Evolutionary conservation across 2,888 invertebrate species (phyloP).

Genomic region (Agrochola lota): DNA sequence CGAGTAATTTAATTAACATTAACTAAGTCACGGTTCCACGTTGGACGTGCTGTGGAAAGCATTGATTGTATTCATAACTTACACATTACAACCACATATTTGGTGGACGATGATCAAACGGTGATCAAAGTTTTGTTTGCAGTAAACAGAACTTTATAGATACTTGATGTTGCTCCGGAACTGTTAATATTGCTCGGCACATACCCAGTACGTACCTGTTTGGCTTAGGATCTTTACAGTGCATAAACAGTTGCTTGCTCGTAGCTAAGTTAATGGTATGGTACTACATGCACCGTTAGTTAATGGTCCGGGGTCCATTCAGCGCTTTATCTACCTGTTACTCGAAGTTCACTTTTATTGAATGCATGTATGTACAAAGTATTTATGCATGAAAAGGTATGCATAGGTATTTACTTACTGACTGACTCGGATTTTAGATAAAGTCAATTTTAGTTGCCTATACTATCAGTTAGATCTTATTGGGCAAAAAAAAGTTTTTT

Average conservation of each 20-base stretch:
- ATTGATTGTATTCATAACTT: slow-evolving; percentile 9
- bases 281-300: slow-evolving; percentile 26
- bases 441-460: background rate
- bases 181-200: slow-evolving; percentile 18
- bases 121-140: slow-evolving; percentile 33
- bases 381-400: background rate
- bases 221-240: slow-evolving; percentile 10
- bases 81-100: slow-evolving; percentile 10
- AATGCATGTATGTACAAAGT: background rate
- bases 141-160: slow-evolving; percentile 33
- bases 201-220: slow-evolving; percentile 3
- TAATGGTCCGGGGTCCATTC: slow-evolving; percentile 42
- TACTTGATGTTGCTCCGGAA: slow-evolving; percentile 15
- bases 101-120: slow-evolving; percentile 15
- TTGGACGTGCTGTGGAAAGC: slow-evolving; percentile 1
- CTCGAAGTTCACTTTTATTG: slow-evolving; percentile 37
- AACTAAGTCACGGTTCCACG: background rate
- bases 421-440: background rate
- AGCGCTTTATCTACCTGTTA: slow-evolving; percentile 33
- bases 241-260: slow-evolving; percentile 27
- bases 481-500: too few relatives aligned
- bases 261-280: slow-evolving; percentile 17
- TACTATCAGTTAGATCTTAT: too few relatives aligned
- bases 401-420: background rate
- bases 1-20: background rate